phyloP scores from a whole-genome alignment of 2,113 vertebrate species.

The Piprites chloris region DNA sequence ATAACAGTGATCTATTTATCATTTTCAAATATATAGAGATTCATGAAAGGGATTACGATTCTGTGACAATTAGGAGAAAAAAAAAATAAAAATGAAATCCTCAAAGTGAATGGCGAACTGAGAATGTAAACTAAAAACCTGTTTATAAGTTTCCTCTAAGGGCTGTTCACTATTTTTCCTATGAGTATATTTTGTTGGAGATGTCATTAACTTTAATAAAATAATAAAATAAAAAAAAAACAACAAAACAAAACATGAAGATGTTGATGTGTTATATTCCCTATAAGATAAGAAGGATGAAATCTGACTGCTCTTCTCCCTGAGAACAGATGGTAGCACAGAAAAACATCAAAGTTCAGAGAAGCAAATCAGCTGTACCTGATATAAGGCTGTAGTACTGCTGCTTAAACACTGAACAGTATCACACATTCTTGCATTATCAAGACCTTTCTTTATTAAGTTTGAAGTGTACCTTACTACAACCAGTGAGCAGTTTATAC shows the following conservation, averaged over 20 bases:
- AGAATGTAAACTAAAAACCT: background rate
- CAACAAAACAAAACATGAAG: no score
- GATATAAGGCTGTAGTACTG: background rate
- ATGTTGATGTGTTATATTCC: background rate
- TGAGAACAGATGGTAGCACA: background rate
- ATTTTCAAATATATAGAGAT: background rate
- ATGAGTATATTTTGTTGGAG: background rate
- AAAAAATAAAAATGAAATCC: background rate
- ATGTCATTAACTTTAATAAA: background rate
- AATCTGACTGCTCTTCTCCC: background rate
- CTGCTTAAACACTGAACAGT: background rate
- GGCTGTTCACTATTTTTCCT: background rate
- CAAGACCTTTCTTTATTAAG: background rate
- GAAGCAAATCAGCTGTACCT: background rate
- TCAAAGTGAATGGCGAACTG: background rate
- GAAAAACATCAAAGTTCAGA: background rate
- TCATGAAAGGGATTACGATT: background rate
- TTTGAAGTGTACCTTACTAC: background rate
- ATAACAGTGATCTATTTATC: constrained; percentile 55
- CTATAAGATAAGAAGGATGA: background rate
- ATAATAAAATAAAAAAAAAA: background rate
- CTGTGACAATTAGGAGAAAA: background rate
- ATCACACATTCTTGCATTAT: background rate
- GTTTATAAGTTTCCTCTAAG: background rate
- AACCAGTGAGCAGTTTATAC: background rate